A percentile compares a stretch with the other conserved stretches of the same genome.
These are phyloP conservation scores for Antheraea mylitta DNA, from an alignment of 1,140 invertebrate species.

Conservation along the genomic window DNA sequence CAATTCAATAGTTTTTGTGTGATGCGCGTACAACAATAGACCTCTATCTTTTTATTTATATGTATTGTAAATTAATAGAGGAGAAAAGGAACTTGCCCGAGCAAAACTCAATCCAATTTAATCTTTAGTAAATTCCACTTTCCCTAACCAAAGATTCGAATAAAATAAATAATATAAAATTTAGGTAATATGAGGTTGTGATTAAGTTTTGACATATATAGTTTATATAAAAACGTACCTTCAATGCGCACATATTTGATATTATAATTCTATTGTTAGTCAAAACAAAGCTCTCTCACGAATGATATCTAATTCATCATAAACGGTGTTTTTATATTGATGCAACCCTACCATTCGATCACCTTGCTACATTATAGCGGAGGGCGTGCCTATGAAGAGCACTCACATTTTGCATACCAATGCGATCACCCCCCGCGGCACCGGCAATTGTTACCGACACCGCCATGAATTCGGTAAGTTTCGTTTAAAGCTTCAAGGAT, in stretches of 20 bases:
- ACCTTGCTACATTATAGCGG: slow-evolving; percentile 29
- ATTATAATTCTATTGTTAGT: slow-evolving; percentile 11
- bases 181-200: too few relatives aligned
- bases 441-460: slow-evolving; percentile 24
- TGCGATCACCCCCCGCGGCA: slow-evolving; percentile 30
- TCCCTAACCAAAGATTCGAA: too few relatives aligned
- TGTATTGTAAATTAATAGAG: too few relatives aligned
- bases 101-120: too few relatives aligned
- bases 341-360: slow-evolving; percentile 26
- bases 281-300: slow-evolving; percentile 18
- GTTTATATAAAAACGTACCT: slow-evolving; percentile 21
- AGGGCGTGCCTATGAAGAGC: slow-evolving; percentile 26
- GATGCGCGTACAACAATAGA: too few relatives aligned
- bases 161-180: too few relatives aligned
- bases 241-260: slow-evolving; percentile 23
- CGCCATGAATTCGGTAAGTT: slow-evolving; percentile 16
- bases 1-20: too few relatives aligned
- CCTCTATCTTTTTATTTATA: too few relatives aligned
- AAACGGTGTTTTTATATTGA: slow-evolving; percentile 33
- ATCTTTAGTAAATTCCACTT: too few relatives aligned
- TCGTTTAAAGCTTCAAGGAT: slow-evolving; percentile 15
- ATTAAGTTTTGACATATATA: too few relatives aligned
- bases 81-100: too few relatives aligned
- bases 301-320: slow-evolving; percentile 28
- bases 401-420: slow-evolving; percentile 26